Evolutionary conservation across 1,140 invertebrate genomes (phyloP), one percentile per base, ranked within the genome.

Genomic region (Epicauta chinensis): DNA sequence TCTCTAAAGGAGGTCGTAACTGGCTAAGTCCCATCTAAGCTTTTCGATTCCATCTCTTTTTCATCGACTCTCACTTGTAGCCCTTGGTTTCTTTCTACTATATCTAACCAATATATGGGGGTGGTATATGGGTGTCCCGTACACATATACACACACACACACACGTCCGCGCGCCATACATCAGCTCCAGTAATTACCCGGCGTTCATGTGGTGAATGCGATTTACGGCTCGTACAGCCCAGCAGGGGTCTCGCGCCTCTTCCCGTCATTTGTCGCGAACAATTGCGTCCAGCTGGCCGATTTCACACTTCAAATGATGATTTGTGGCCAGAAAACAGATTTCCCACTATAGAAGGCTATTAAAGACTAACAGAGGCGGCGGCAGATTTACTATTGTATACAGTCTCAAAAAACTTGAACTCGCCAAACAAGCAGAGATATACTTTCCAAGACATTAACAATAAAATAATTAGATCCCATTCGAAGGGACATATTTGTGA

Each of bases 281-380:
- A 58, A 61, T 61, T 51, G 59, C 59, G 52, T 58, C 59, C 59
- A 49, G 42, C 55, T 49, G 56, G 40, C 45, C 50, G 56, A 59
- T 61, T 61, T 61, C 59, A 56, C 59, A 56, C 59, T 56, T 45
- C 16, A 16, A 34, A 15, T 31, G 37, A 51, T 61, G 59, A 61
- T 61, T 61, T 61, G 56, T 58, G 48, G 46, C 32, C 56, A 58
- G 56, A 58, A 58, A 58, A 58, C 53, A 58, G 56, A 58, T 58
- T 58, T 58, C 47, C 56, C 56, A 55, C 38, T 51, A 23, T 23
- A 23, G 23, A 23, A 23, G 23, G 7, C 23, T 23, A 23, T 23
- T 23, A 23, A 23, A 3, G 23, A 3, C 4, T 23, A 23, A 23
- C 23, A 23, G 23, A 23, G 23, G 23, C 23, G 23, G 23, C 23